Base-by-base conservation (phyloP, 1,140 invertebrate genomes). In the Vanessa tameamea region DNA sequence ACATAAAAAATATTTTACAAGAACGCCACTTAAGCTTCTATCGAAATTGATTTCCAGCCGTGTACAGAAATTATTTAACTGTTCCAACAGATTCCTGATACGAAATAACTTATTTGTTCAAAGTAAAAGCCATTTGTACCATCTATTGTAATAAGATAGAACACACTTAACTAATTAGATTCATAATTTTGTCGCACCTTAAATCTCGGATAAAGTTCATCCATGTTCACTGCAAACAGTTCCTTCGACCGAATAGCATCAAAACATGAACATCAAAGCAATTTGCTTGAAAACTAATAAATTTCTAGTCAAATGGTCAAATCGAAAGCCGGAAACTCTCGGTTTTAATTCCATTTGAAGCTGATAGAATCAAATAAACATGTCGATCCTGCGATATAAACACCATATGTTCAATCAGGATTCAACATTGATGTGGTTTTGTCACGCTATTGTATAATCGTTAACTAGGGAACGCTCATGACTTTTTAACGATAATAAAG, bases 401-500 rank as follows among this genome's bases (percentile, higher is more conserved):
- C 64, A 26, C 14, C n/a, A 64, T 47, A 59, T 37, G 68, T 71
- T 65, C 64, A 71, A 74, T 77, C 75, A 64, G 72, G 37, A 61
- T 15, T 66, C 23, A 31, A 55, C 67, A 57, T 66, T 51, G 65
- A 74, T 71, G 76, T 37, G 15, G 16, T 31, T 70, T 66, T 73
- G 72, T 70, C 76, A 77, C 72, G 76, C 76, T 67, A 77, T 64
- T 53, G 57, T 43, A 55, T 64, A 72, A 8, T 48, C 43, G 26
- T 20, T 55, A 57, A 57, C 5, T 57, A 26, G 23, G 14, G 11
- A 8, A 5, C 5, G 11, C 14, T 14, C 26, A 7, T 61, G 57
- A 7, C 57, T 59, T 59, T 59, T 31, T 31, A 31, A 31, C 6
- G 26, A 6, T 31, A 31, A 31, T 3, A 31, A 6, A 31, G 6